Base-by-base conservation (phyloP, 2,113 vertebrate species). In the Symphodus melops region DNA sequence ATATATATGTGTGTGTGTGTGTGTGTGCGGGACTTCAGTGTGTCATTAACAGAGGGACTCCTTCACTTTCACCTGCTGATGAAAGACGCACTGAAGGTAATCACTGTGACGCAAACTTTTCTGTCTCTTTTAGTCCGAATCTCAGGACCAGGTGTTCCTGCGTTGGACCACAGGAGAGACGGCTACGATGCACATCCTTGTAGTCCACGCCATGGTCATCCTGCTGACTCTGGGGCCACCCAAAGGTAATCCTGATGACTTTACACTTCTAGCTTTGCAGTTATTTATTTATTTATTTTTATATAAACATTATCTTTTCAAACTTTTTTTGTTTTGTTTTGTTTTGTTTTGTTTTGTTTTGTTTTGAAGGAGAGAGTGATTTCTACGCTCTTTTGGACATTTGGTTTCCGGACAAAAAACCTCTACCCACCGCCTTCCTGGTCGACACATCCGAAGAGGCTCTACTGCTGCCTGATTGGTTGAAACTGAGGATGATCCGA, bases 121-220 rank as follows among this genome's bases (percentile, higher is more conserved):
- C 6, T 60, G 7, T 77, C 23, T 20, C 4, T 60, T 60, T 19
- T 16, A 99, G 98, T 99, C 98, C 0, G 98, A 99, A 72, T 99
- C 98, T 8, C 98, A 99, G 89, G 98, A 99, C 86, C 98, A 99
- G 79, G 97, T 99, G 54, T 99, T 99, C 77, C 92, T 99, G 59
- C 97, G 98, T 3, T 99, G 98, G 98, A 96, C 94, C 1, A 96
- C 96, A 8, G 98, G 98, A 57, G 98, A 99, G 86, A 97, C 97
- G 0, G 98, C 98, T 53, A 99, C 98, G 0, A 99, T 99, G 97
- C 98, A 99, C 87, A 99, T 99, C 56, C 94, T 99, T 10, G 97
- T 99, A 14, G 98, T 99, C 48, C 98, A 99, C 0, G 98, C 98
- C 61, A 98, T 99, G 96, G 98, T 99, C 80, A 99, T 99, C 77